Evolutionary conservation across 2,797 vertebrate genomes (phyloP).

Genomic region (Sternotherus odoratus): DNA sequence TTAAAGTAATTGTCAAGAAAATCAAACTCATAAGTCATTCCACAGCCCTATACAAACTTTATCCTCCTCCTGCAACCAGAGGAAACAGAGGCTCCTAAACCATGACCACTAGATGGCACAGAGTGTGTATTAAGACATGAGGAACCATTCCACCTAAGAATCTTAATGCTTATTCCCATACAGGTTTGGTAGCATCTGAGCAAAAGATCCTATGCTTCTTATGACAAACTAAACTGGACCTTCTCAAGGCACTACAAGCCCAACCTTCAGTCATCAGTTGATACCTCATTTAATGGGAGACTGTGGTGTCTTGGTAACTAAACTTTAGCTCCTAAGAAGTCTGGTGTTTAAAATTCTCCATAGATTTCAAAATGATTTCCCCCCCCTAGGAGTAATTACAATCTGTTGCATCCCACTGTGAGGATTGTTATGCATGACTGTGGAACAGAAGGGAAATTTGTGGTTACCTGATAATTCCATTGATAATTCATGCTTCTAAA

Average conservation of each 20-base stretch:
- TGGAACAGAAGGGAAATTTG: background rate
- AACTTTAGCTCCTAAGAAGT: background rate
- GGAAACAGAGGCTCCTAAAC: background rate
- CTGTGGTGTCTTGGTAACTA: background rate
- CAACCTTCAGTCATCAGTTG: background rate
- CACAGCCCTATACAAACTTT: background rate
- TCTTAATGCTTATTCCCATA: background rate
- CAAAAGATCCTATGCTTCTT: too few species aligned
- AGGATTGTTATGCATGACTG: background rate
- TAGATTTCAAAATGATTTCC: background rate
- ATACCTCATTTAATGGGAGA: background rate
- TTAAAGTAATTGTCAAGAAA: slow-evolving; percentile 37
- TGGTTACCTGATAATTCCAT: slow-evolving; percentile 11
- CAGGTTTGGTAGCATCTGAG: background rate
- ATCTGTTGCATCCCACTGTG: background rate
- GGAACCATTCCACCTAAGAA: background rate
- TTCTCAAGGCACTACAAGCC: background rate
- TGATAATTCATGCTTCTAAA: background rate
- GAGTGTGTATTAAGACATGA: background rate
- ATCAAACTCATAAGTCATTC: slow-evolving; percentile 63
- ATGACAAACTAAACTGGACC: background rate
- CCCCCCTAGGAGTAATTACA: background rate
- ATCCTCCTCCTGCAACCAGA: background rate
- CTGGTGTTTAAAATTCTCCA: background rate
- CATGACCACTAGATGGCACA: background rate